Evolutionary conservation across 2,888 invertebrate species (phyloP), one percentile per base, ranked within the genome.

Genomic region (Flexamia atlantica): DNA sequence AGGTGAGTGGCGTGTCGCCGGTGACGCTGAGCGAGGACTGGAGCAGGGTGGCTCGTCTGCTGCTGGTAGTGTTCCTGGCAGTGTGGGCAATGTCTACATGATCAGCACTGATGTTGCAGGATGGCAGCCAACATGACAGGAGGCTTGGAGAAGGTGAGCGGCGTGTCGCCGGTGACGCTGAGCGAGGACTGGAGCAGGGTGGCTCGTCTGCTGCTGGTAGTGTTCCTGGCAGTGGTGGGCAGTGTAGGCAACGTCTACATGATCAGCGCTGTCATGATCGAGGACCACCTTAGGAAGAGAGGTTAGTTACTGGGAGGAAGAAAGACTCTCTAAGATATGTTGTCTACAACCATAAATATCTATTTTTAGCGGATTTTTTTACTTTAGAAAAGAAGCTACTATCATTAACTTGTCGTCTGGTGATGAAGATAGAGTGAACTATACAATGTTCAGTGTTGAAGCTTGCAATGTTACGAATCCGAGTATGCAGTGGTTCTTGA

Each of bases 201-300:
- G 30, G 93, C 92, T 0, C 91, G 95, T 17, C 91, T 96, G 0
- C 89, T 95, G 7, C 90, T 95, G 42, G 90, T 95, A 80, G 93
- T 94, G 0, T 92, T 93, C 2, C 91, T 95, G 86, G 92, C 94
- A 0, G 92, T 94, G 0, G 90, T 94, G 74, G 94, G 94, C 12
- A 94, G 94, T 87, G 92, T 95, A 89, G 96, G 95, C 0, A 95
- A 95, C 88, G 93, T 95, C 20, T 53, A 53, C 53, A 64, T 64
- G 64, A 95, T 95, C 85, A 95, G 94, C 86, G 92, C 95, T 7
- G 93, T 95, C 84, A 94, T 95, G 92, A 94, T 94, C 53, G 94
- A 95, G 87, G 94, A 94, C 87, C 93, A 94, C 88, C 90, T 95
- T 9, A 92, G 93, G 88, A 93, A 93, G 89, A 91, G 93, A 91